Conservation (phyloP, 1,140 invertebrate genomes). For the Pseudobourletiella spinata region DNA sequence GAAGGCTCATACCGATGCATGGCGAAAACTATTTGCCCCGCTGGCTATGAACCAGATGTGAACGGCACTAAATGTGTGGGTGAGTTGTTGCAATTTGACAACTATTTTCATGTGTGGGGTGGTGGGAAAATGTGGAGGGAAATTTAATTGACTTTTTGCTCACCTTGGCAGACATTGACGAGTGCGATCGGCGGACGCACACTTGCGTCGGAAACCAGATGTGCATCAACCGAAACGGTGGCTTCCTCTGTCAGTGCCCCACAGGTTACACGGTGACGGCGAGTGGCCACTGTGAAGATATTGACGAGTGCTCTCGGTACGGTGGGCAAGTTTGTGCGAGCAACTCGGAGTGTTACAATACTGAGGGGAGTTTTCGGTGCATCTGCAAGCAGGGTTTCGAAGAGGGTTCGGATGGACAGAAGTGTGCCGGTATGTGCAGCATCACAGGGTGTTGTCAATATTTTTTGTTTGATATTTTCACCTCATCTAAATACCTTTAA, state of each 20-base stretch:
- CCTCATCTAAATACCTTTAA: too few species aligned
- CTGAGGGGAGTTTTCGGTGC: constrained; percentile 52
- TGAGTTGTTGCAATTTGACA: too few species aligned
- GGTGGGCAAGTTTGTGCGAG: constrained; percentile 41
- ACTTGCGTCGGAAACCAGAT: constrained; percentile 56
- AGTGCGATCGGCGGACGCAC: constrained; percentile 40
- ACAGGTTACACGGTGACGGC: constrained; percentile 48
- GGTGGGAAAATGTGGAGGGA: too few species aligned
- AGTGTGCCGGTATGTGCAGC: constrained; percentile 44
- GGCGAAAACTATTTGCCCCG: constrained; percentile 31
- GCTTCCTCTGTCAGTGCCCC: constrained; percentile 65
- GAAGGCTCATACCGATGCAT: constrained; percentile 49
- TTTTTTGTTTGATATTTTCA: too few species aligned
- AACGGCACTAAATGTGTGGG: constrained; percentile 22
- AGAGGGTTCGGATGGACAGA: constrained; percentile 44
- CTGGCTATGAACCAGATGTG: constrained; percentile 31
- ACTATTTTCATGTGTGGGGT: too few species aligned
- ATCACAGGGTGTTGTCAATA: too few species aligned
- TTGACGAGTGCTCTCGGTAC: constrained; percentile 54
- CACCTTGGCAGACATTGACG: constrained; percentile 42
- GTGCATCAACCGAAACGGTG: constrained; percentile 64
- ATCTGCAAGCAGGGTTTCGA: constrained; percentile 59
- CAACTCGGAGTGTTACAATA: constrained; percentile 50
- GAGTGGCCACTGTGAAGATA: constrained; percentile 49
- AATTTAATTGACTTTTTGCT: too few species aligned